Evolutionary conservation across 2,888 invertebrate genomes (phyloP), one percentile per base, ranked within the genome.

Genomic region (Diadegma fenestrale): DNA sequence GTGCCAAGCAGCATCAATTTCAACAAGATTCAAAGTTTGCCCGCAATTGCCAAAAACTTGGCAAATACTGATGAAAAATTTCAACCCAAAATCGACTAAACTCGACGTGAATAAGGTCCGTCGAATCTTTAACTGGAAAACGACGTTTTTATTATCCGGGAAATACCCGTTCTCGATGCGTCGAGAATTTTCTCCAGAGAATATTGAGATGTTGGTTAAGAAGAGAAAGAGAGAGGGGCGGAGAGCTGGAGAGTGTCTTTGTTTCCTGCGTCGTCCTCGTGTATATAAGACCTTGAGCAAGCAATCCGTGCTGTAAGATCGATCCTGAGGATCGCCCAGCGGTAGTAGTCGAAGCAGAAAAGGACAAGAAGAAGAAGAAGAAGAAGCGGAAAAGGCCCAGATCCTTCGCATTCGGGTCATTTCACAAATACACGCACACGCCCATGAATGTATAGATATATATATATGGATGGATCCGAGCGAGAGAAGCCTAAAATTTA

Each of bases 301-400:
- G 84, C 87, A 85, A 86, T 89, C 77, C 89, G 88, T 89, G 88
- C 86, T 82, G 76, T 14, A 85, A 84, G 80, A 87, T 77, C 81
- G 78, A 72, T 83, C 79, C 66, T 51, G 68, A 76, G 80, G 83
- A 77, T 84, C 81, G 78, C 37, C 51, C 14, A 58, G 22, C 0
- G 22, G 22, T 2, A 19, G 54, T n/a, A 54, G 54, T 12, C 17
- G 22, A 54, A 54, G 54, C 10, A 54, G 8, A 10, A 51, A 19
- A 22, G 54, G 10, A 54, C 10, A 10, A 54, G 54, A 54, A 51
- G 51, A 54, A n/a, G 51, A 19, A 19, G 7, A 54, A 54, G 48
- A n/a, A 48, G 33, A 54, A 79, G 68, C 41, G 84, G 83, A 87
- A 87, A 86, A 80, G 68, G 79, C 54, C 79, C 78, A 80, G 69